These are phyloP conservation scores for Odobenus rosmarus DNA, from an alignment of 2,113 vertebrate genomes.

Conservation along the genomic window DNA sequence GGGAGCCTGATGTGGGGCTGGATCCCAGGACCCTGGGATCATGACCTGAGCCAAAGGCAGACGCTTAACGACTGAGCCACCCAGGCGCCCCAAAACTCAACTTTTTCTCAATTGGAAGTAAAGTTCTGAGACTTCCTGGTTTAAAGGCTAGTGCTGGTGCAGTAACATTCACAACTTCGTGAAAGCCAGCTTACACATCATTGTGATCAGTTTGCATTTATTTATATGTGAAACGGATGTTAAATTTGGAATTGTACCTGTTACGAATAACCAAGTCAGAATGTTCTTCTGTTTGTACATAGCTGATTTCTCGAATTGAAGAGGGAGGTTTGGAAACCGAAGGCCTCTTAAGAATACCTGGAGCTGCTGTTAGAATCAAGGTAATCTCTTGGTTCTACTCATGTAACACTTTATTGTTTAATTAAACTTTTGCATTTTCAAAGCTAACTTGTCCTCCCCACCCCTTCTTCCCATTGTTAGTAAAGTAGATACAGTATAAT, in stretches of 20 bases:
- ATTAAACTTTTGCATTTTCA: slow-evolving; percentile 17
- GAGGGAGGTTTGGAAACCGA: slow-evolving; percentile 94
- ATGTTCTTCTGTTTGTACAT: slow-evolving; percentile 75
- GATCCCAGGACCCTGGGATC: no score
- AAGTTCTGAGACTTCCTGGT: background rate
- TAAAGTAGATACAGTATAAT: background rate
- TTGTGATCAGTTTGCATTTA: slow-evolving; percentile 40
- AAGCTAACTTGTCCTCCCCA: background rate
- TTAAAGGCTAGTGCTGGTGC: background rate
- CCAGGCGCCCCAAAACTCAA: background rate
- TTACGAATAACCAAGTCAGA: slow-evolving; percentile 22
- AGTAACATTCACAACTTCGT: background rate
- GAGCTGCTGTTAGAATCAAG: slow-evolving; percentile 93
- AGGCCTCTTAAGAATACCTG: slow-evolving; percentile 96
- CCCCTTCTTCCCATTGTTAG: background rate
- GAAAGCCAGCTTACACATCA: background rate
- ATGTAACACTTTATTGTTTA: background rate
- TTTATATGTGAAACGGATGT: slow-evolving; percentile 52
- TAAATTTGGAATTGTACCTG: slow-evolving; percentile 27
- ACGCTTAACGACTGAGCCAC: no score
- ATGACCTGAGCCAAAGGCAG: no score
- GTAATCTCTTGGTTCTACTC: slow-evolving; percentile 79
- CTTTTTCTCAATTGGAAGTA: slow-evolving; percentile 21
- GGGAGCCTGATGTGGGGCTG: no score
- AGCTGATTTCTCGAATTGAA: slow-evolving; percentile 95